Evolutionary conservation across 1,140 invertebrate genomes (phyloP), one percentile per base, ranked within the genome.

Genomic region (Aleiodes sp.): DNA sequence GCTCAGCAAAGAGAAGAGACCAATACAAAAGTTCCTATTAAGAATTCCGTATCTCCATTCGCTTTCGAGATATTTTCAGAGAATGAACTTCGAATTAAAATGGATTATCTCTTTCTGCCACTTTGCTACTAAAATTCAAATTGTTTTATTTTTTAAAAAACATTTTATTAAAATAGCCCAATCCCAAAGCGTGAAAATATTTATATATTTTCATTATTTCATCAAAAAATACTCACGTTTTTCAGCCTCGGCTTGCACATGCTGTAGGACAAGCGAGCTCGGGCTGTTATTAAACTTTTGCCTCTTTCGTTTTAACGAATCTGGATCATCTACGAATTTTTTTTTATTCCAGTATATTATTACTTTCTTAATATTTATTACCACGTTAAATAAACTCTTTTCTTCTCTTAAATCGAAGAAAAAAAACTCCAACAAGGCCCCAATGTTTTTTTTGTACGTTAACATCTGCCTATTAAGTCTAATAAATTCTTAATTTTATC

Each of bases 261-360:
- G 83, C 70, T 83, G 85, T 80, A 88, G 83, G 75, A 88, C 76
- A 85, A 87, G 82, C 70, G 81, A 63, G 64, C 82, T 86, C 70
- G 87, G 82, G 76, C 85, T 87, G 78, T 88, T 87, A 82, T 83
- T 87, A 87, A 85, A 86, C 82, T 88, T 90, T 85, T 89, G 86
- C 82, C 87, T 85, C 81, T 89, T 90, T 80, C 88, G 82, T 83
- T 87, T 88, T 81, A 88, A 84, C 4, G 56, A 71, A 66, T 72
- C 71, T 31, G 71, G 65, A 75, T 70, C 65, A 76, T 72, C 70
- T 76, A 78, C 66, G 70, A 78, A 76, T 64, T 33, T 66, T 68
- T 64, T 65, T 62, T 12, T 29, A 63, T 52, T 29, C 70, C 37
- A 52, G 35, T 46, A 21, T 24, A 61, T 64, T 16, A 64, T 43